Evolutionary conservation across 2,888 invertebrate species (phyloP).

Genomic region (Cordilura impudica): DNA sequence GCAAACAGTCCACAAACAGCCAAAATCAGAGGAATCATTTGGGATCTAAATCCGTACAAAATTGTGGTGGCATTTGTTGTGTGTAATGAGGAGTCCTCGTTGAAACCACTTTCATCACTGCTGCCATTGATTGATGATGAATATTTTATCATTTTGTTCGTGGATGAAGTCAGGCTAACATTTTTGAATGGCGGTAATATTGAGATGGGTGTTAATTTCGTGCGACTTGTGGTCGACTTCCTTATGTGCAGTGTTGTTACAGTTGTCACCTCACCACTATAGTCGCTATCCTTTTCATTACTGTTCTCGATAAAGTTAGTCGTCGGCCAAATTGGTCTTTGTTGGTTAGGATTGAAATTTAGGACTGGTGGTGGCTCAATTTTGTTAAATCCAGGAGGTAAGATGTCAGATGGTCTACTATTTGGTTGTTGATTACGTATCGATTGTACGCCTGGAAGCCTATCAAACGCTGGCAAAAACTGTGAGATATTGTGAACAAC

Average conservation of each 20-base stretch:
- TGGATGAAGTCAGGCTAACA: not conserved
- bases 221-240: slow-evolving; percentile 67
- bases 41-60: slow-evolving; percentile 79
- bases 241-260: slow-evolving; percentile 30
- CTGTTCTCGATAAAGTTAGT: slow-evolving; percentile 25
- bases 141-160: slow-evolving; percentile 1
- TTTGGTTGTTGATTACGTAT: slow-evolving; percentile 73
- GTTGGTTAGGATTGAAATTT: slow-evolving; percentile 72
- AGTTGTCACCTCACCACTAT: slow-evolving; percentile 48
- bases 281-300: slow-evolving; percentile 54
- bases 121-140: slow-evolving; percentile 53
- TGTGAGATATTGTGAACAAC: slow-evolving; percentile 74
- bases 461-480: slow-evolving; percentile 75
- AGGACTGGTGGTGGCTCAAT: slow-evolving; percentile 74
- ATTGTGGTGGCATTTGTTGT: not conserved
- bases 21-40: slow-evolving; percentile 83
- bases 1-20: slow-evolving; percentile 85
- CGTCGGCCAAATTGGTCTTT: slow-evolving; percentile 53
- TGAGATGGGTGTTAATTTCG: slow-evolving; percentile 71
- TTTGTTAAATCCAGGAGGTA: slow-evolving; percentile 70
- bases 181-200: not conserved
- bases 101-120: slow-evolving; percentile 6
- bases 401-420: slow-evolving; percentile 65
- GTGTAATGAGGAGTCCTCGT: not conserved
- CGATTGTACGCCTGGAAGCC: slow-evolving; percentile 75